A percentile compares a stretch with the other conserved stretches of the same genome.
phyloP scores from a whole-genome alignment of 1,140 invertebrate species.

The Helicoverpa armigera region DNA sequence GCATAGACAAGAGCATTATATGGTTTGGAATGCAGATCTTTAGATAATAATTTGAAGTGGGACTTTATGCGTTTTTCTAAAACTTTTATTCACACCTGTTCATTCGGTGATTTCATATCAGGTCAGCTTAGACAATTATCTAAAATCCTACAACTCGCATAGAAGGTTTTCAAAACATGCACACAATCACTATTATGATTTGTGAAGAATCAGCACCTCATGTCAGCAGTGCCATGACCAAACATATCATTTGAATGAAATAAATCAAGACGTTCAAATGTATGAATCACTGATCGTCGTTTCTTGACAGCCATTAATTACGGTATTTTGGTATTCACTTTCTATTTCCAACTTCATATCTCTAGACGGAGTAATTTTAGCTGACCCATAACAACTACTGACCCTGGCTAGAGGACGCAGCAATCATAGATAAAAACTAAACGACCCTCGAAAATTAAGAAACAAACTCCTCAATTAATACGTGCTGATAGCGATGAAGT shows the following conservation, averaged over 20 bases:
- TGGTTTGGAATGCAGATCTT: too few relatives aligned
- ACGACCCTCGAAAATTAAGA: background rate
- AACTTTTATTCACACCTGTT: too few relatives aligned
- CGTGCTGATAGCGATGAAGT: conserved; percentile 1
- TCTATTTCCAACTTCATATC: conserved; percentile 33
- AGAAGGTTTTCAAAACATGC: background rate
- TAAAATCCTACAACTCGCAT: too few relatives aligned
- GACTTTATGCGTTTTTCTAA: too few relatives aligned
- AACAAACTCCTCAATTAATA: conserved; percentile 21
- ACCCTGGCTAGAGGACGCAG: conserved; percentile 6
- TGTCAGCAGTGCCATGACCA: conserved; percentile 9
- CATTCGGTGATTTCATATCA: too few relatives aligned
- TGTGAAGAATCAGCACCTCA: background rate
- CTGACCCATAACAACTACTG: conserved; percentile 17
- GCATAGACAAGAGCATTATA: too few relatives aligned
- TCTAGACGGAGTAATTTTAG: conserved; percentile 12
- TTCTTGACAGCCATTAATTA: conserved; percentile 16
- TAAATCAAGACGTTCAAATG: conserved; percentile 11
- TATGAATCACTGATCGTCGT: background rate
- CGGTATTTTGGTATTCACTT: conserved; percentile 32
- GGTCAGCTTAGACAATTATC: too few relatives aligned
- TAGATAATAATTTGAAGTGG: too few relatives aligned
- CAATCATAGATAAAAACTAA: conserved; percentile 17
- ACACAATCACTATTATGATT: background rate
- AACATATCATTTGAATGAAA: conserved; percentile 8